These are phyloP conservation scores for Umimayanthus chanpuru DNA, from an alignment of 92 coral and sea anemone genomes.

Conservation along the genomic window DNA sequence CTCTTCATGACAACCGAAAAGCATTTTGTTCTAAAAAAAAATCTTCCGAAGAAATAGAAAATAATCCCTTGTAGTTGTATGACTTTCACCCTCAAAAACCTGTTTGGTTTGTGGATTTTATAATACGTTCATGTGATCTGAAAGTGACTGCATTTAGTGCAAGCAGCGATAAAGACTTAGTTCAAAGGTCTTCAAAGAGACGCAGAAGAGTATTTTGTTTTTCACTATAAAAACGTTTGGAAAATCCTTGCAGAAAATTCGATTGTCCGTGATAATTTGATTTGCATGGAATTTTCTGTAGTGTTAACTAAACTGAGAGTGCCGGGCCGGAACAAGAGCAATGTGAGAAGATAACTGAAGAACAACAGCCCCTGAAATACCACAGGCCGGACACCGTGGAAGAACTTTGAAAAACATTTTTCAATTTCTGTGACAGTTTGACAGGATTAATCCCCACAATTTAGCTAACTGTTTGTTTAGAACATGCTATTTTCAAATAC, in stretches of 20 bases:
- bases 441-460: slow-evolving; percentile 46
- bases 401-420: slow-evolving; percentile 32
- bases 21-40: no score
- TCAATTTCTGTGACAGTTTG: slow-evolving; percentile 42
- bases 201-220: background rate
- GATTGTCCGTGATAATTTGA: slow-evolving; percentile 16
- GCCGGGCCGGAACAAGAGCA: background rate
- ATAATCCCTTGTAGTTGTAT: no score
- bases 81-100: background rate
- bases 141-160: no score
- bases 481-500: slow-evolving; percentile 15
- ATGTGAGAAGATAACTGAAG: background rate
- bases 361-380: background rate
- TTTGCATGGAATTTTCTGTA: slow-evolving; percentile 18
- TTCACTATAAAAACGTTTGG: no score
- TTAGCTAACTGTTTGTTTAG: slow-evolving; percentile 45
- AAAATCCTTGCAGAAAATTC: background rate
- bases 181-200: no score
- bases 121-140: background rate
- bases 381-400: background rate
- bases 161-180: background rate
- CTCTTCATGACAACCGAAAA: background rate
- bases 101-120: background rate
- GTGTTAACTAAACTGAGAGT: slow-evolving; percentile 21
- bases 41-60: background rate